Evolutionary conservation across 1,140 invertebrate genomes (phyloP).

Genomic region (Sinonovacula constricta): DNA sequence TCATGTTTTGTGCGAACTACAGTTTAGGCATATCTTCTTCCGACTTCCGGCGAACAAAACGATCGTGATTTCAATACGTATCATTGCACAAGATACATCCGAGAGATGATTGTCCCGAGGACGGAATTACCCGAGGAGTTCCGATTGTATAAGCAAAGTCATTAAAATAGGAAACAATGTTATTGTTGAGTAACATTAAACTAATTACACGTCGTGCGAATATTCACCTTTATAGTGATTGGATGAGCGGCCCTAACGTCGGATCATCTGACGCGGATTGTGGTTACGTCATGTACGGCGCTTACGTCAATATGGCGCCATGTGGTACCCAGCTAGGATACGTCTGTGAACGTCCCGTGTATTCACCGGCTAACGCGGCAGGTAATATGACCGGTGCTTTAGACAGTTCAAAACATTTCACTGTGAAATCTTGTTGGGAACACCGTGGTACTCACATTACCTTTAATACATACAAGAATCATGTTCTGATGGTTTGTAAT

Average conservation of each 20-base stretch:
- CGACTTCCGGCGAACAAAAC: neutral
- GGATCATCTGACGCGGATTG: conserved; percentile 1
- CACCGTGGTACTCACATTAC: neutral
- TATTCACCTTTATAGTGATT: neutral
- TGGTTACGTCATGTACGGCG: neutral
- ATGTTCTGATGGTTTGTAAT: neutral
- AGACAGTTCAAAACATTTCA: neutral
- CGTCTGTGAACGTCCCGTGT: conserved; percentile 13
- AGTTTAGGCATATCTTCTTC: too few species aligned
- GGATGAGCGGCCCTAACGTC: neutral
- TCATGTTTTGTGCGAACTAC: too few species aligned
- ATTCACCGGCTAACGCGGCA: too few species aligned
- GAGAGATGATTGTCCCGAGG: neutral
- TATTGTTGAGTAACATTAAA: neutral
- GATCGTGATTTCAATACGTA: neutral
- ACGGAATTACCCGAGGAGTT: neutral
- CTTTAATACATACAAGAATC: neutral
- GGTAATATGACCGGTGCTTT: too few species aligned
- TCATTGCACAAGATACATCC: neutral
- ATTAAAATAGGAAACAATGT: neutral
- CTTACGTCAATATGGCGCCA: neutral
- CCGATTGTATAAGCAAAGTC: neutral
- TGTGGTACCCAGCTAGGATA: conserved; percentile 4
- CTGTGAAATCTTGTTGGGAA: neutral
- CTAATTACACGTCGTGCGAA: neutral